Base-by-base conservation (phyloP, 2,888 invertebrate genomes). In the Lutraria lutraria region DNA sequence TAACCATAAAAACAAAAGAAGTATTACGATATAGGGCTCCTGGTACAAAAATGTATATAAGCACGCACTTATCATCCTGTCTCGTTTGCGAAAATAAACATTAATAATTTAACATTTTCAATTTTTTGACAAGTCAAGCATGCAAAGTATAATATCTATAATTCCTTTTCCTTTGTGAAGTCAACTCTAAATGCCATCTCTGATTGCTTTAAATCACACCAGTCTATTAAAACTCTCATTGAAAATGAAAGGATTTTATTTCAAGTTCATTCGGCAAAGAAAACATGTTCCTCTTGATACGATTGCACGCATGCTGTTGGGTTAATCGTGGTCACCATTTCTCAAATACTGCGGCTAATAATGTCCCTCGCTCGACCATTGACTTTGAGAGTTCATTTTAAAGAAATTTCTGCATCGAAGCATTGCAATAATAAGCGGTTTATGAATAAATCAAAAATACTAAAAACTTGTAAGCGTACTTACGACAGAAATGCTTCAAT, bases 161-260 rank as follows among this genome's bases (percentile, higher is more conserved):
- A 80, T 85, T 43, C 80, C 54, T 34, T 34, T 85, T 43, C 80
- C 54, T 34, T 34, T 3, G 79, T 85, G 54, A 52, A 85, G 85
- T 87, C 82, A 82, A 87, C 21, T 34, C 31, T 12, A 85, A 63
- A 63, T 60, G 56, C 53, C 87, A 56, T 82, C 82, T 82, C 72
- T 72, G 82, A 87, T 82, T 68, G 56, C 82, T 87, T 81, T 81
- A 82, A 82, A 87, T 82, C 82, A 82, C 81, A 31, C 13, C 63
- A 87, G 72, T 76, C 87, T 82, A 87, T 87, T 87, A 87, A 87
- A 87, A 81, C 25, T 76, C 72, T 34, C 53, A 85, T 56, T 80
- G 31, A 60, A 19, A 80, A 19, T 85, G 85, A 85, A 85, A 56
- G 79, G 80, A 63, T 80, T 60, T 85, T 80, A 85, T 85, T 85